Percentiles rank a stretch among this genome's conserved stretches.
Conservation (phyloP, 2,888 invertebrate species). For the Rhamnusium bicolor region DNA sequence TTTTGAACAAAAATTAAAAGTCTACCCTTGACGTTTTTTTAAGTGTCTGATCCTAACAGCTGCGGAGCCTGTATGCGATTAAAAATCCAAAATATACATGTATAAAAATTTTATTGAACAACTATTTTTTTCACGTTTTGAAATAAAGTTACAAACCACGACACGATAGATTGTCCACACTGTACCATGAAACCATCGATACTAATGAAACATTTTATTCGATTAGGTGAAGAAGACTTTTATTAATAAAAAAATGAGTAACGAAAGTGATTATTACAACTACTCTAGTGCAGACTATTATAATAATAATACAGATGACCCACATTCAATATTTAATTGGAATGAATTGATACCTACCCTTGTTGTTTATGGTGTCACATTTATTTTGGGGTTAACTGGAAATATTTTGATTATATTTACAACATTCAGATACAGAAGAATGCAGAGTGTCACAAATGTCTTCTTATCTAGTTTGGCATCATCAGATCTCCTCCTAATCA, state of each 20-base stretch:
- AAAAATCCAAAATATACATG: no score
- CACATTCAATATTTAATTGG: constrained; percentile 72
- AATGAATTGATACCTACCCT: constrained; percentile 75
- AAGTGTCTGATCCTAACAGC: no score
- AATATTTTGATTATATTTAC: constrained; percentile 75
- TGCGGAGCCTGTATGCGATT: no score
- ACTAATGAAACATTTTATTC: constrained; percentile 16
- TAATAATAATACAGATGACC: constrained; percentile 72
- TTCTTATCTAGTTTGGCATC: constrained; percentile 80
- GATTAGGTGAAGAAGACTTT: constrained; percentile 5
- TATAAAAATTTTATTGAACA: no score
- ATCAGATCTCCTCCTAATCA: constrained; percentile 80
- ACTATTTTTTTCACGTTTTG: no score
- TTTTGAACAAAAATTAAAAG: no score
- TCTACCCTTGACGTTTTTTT: no score
- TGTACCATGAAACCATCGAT: not conserved
- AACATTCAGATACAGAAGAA: constrained; percentile 73
- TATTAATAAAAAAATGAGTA: constrained; percentile 35
- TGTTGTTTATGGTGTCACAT: constrained; percentile 75
- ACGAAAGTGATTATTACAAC: constrained; percentile 42
- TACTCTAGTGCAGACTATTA: constrained; percentile 49
- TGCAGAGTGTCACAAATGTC: constrained; percentile 79
- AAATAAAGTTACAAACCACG: no score
- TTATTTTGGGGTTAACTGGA: constrained; percentile 76
- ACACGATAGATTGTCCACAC: not conserved